Percentiles rank a stretch among this genome's conserved stretches.
These are phyloP conservation scores for Trisateles emortualis DNA, from an alignment of 2,888 invertebrate genomes.

Conservation along the genomic window DNA sequence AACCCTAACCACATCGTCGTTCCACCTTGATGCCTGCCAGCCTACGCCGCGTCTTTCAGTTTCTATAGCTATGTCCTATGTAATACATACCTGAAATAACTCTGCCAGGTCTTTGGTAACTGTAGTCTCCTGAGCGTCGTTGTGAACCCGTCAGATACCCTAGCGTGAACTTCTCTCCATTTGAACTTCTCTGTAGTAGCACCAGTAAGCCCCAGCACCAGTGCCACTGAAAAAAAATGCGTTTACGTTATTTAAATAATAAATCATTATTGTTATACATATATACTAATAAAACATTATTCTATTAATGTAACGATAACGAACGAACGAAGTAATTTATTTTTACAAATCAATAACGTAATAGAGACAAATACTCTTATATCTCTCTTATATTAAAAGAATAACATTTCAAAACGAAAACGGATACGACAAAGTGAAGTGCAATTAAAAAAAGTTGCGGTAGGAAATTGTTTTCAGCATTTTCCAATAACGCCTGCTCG, in stretches of 20 bases:
- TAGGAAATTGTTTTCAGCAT: slow-evolving; percentile 56
- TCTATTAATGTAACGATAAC: too few species aligned
- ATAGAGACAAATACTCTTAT: background rate
- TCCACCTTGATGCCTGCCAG: too few species aligned
- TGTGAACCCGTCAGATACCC: slow-evolving; percentile 96
- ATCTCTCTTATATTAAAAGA: background rate
- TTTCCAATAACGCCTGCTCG: slow-evolving; percentile 75
- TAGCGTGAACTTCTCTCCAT: slow-evolving; percentile 89
- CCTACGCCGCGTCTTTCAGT: too few species aligned
- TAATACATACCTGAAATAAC: slow-evolving; percentile 82
- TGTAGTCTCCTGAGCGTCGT: slow-evolving; percentile 91
- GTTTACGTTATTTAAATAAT: background rate
- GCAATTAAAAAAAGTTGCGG: slow-evolving; percentile 48
- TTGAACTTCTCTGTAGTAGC: slow-evolving; percentile 53
- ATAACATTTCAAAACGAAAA: slow-evolving; percentile 27
- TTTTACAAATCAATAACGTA: too few species aligned
- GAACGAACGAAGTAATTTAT: too few species aligned
- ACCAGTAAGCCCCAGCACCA: slow-evolving; percentile 69
- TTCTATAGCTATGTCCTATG: background rate
- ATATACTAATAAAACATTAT: too few species aligned
- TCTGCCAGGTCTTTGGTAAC: slow-evolving; percentile 92
- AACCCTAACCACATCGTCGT: too few species aligned
- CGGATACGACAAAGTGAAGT: slow-evolving; percentile 31
- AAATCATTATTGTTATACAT: too few species aligned
- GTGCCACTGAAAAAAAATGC: slow-evolving; percentile 67